These are phyloP conservation scores for Tyto alba DNA, from an alignment of 2,113 vertebrate genomes.

Conservation along the genomic window DNA sequence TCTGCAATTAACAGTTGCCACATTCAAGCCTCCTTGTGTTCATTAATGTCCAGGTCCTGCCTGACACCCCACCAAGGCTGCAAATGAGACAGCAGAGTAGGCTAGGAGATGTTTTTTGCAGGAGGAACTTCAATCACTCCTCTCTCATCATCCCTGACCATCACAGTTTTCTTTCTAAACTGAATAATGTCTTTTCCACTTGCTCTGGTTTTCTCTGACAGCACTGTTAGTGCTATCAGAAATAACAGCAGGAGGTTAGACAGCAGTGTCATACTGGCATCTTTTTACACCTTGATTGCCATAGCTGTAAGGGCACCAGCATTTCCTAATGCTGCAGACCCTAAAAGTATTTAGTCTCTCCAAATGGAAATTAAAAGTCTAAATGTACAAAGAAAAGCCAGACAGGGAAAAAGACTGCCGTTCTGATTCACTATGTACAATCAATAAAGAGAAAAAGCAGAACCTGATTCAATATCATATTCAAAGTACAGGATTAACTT, in stretches of 20 bases:
- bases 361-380: not conserved
- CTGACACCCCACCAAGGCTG: not conserved
- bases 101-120: not conserved
- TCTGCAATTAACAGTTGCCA: slow-evolving; percentile 30
- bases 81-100: not conserved
- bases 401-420: not conserved
- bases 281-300: not conserved
- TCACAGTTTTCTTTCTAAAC: not conserved
- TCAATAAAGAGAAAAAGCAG: not conserved
- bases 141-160: not conserved
- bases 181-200: not conserved
- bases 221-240: not conserved
- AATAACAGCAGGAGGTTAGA: not conserved
- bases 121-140: not conserved
- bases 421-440: not conserved
- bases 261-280: not conserved
- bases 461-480: not conserved
- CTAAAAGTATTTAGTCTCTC: not conserved
- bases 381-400: not conserved
- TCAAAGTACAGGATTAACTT: not conserved
- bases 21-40: not conserved
- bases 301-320: rapidly evolving
- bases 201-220: not conserved
- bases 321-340: not conserved
- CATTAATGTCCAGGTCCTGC: not conserved